Evolutionary conservation across 2,797 vertebrate genomes (phyloP), one percentile per base, ranked within the genome.

Genomic region (Crossoptilon crossoptilon): DNA sequence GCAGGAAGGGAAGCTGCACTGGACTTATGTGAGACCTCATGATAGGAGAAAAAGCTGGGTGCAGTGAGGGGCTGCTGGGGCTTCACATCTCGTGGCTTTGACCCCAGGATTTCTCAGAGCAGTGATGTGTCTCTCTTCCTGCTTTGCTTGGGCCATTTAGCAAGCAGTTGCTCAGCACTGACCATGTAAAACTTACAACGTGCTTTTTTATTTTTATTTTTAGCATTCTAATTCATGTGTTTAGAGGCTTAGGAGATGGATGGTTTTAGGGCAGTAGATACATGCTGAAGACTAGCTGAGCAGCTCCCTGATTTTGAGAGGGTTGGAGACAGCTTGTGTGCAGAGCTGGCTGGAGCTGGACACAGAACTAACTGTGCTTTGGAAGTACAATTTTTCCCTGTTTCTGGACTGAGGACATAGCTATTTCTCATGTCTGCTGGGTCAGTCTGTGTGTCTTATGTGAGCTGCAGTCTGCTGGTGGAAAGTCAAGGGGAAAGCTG

Each of bases 21-120:
- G n/a, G 39, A 56, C 16, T 22, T 0, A 0, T 0, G 2, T n/a
- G 37, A 62, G 71, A 41, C 14, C 37, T 51, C 39, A 39, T 1
- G 33, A 8, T 8, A 29, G 51, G 41, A 6, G 39, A 41, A 63
- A 63, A 63, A 18, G 44, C n/a, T 35, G 43, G 17, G 43, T 59
- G n/a, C 44, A 9, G 11, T 44, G 26, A 39, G 29, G 27, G 33
- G 37, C 0, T 77, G 63, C 63, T 2, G 0, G 43, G 31, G 10
- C 8, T 46, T 51, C 16, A 12, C 60, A 41, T 63, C 26, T 12
- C 3, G 2, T 71, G 68, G 33, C 49, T 68, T n/a, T 2, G 17
- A 26, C 22, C 48, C 8, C 8, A 19, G n/a, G 2, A 33, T 56
- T 51, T 31, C 21, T 77, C 43, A 17, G 24, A 77, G 48, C 27